These are phyloP conservation scores for Siderastrea radians DNA, from an alignment of 92 coral and sea anemone genomes.

Conservation along the genomic window DNA sequence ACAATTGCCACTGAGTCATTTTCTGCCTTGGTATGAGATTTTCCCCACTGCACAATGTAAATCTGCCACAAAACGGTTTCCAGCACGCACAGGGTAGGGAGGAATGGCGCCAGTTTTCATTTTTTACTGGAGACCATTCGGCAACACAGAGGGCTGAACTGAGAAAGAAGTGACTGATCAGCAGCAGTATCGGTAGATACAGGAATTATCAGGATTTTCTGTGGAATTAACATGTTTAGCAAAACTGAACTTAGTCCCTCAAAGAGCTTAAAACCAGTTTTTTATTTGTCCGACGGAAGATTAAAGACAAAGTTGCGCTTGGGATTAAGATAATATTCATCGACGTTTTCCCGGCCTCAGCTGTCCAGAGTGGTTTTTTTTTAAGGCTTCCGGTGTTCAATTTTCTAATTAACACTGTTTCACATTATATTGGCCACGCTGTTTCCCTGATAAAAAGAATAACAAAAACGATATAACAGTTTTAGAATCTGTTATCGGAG, in stretches of 20 bases:
- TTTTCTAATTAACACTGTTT: conserved; percentile 54
- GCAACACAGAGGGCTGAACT: no score
- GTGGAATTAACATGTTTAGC: conserved; percentile 8
- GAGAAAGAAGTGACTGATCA: no score
- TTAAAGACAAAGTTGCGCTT: conserved; percentile 10
- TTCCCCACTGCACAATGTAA: no score
- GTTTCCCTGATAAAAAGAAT: not conserved
- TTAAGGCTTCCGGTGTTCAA: conserved; percentile 38
- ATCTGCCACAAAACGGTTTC: no score
- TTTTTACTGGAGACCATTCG: no score
- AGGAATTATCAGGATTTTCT: conserved; percentile 27
- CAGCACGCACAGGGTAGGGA: no score
- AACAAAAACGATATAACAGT: not conserved
- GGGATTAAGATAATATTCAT: not conserved
- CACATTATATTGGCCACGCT: not conserved
- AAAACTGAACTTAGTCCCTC: conserved; percentile 34
- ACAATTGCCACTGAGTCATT: no score
- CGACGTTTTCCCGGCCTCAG: conserved; percentile 4
- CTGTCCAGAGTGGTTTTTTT: conserved; percentile 9
- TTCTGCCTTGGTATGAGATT: no score
- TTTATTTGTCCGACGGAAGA: conserved; percentile 28
- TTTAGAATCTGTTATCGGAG: no score
- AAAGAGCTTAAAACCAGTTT: conserved; percentile 25
- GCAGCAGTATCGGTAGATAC: conserved; percentile 16
- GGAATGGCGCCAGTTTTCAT: no score